Evolutionary conservation across 2,797 vertebrate species (phyloP), one percentile per base, ranked within the genome.

Genomic region (Thunnus albacares): DNA sequence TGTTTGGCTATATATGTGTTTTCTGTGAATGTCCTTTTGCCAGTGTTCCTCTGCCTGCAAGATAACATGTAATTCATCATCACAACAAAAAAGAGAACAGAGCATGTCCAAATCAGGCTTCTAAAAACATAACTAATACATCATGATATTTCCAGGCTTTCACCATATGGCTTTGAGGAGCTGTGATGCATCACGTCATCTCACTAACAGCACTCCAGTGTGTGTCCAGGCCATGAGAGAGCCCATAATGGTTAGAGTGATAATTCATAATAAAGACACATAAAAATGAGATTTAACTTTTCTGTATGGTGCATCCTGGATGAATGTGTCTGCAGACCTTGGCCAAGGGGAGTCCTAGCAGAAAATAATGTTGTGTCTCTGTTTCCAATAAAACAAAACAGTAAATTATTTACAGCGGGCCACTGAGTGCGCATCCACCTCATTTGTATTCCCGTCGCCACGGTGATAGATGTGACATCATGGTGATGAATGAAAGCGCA

Each of bases 361-460:
- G 86, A 88, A 91, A 93, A 92, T 91, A 92, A 94, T 92, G 92
- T 92, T 86, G 89, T 86, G 86, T 93, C 92, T 93, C 90, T 85
- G 86, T 94, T 94, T 94, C 93, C 90, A 93, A 94, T 94, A 94
- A 95, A 95, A 93, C 90, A 94, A 94, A 94, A 93, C 87, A 90
- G 90, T 95, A 93, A 95, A 95, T 94, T 92, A 95, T 95, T 95
- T 94, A 96, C 93, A 91, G 89, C 80, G 52, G 79, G 88, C 87
- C 89, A 92, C 90, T 87, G 90, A 90, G 89, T 88, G 87, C 61
- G 87, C 84, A 91, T 91, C 90, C 83, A 82, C 82, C 93, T 94
- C 87, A 93, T 94, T 92, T 92, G 92, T 93, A 94, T 93, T 93
- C 93, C 71, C 56, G 82, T 94, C 89, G 82, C 84, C 71, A 69